phyloP scores from a whole-genome alignment of 2,113 vertebrate genomes.

The Ophiodon elongatus region DNA sequence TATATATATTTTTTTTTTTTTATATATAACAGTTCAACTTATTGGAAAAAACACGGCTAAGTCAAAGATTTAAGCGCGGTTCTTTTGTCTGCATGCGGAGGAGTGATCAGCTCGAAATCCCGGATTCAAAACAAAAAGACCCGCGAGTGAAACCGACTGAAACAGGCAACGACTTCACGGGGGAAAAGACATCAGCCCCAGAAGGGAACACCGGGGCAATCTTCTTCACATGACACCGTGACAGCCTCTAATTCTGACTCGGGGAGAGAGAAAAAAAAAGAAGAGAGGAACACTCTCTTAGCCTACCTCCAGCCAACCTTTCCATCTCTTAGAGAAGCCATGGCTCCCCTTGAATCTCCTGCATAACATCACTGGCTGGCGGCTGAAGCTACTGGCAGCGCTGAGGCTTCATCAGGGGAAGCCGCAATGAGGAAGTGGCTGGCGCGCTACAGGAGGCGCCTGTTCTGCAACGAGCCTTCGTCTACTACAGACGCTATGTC shows the following conservation, averaged over 20 bases:
- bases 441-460: constrained; percentile 61
- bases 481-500: constrained; percentile 28
- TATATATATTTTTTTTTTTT: too few relatives aligned
- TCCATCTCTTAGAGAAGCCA: constrained; percentile 78
- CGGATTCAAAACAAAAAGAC: constrained; percentile 45
- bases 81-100: constrained; percentile 31
- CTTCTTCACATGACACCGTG: constrained; percentile 48
- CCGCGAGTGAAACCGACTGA: background rate
- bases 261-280: background rate
- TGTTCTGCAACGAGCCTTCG: constrained; percentile 61
- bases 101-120: constrained; percentile 36
- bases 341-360: constrained; percentile 76
- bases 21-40: background rate
- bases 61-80: background rate
- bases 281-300: constrained; percentile 28
- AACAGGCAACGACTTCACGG: constrained; percentile 48
- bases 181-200: constrained; percentile 44
- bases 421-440: constrained; percentile 77
- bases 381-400: constrained; percentile 37
- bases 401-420: constrained; percentile 52
- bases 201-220: constrained; percentile 21
- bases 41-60: background rate
- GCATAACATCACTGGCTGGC: constrained; percentile 76
- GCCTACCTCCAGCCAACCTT: constrained; percentile 80
- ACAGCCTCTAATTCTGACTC: constrained; percentile 39